phyloP scores from a whole-genome alignment of 1,140 invertebrate genomes.

The Drosophila equinoxialis region DNA sequence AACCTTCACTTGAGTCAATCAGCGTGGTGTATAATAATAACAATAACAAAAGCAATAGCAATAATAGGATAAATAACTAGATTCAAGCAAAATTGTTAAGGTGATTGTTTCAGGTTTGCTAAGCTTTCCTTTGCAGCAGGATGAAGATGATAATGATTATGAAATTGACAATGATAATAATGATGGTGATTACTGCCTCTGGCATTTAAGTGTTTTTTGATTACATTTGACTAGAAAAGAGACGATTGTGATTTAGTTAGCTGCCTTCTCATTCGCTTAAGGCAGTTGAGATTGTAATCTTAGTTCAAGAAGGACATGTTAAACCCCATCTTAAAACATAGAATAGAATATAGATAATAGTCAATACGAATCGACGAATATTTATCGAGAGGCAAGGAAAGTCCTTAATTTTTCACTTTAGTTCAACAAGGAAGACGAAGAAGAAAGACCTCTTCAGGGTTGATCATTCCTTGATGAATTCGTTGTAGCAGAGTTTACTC shows the following conservation, averaged over 20 bases:
- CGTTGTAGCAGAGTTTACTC: no score
- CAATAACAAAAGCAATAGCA: conserved; percentile 28
- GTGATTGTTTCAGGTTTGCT: not conserved
- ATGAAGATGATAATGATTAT: not conserved
- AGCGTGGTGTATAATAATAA: conserved; percentile 32
- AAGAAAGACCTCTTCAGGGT: no score
- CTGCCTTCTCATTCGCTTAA: no score
- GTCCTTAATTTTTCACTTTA: no score
- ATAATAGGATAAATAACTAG: conserved; percentile 19
- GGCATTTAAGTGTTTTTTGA: conserved; percentile 72
- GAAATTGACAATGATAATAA: conserved; percentile 2
- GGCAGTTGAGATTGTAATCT: no score
- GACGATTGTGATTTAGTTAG: not conserved
- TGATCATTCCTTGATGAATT: no score
- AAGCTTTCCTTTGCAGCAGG: not conserved
- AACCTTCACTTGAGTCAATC: conserved; percentile 72
- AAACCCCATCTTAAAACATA: no score
- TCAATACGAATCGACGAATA: no score
- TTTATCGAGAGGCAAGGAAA: no score
- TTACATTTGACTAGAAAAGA: conserved; percentile 45
- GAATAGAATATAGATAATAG: no score
- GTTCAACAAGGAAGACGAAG: no score
- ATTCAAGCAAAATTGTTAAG: not conserved
- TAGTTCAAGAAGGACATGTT: no score
- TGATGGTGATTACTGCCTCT: conserved; percentile 33